Conservation (phyloP, 2,113 vertebrate species). For the Psilopogon haemacephalus region DNA sequence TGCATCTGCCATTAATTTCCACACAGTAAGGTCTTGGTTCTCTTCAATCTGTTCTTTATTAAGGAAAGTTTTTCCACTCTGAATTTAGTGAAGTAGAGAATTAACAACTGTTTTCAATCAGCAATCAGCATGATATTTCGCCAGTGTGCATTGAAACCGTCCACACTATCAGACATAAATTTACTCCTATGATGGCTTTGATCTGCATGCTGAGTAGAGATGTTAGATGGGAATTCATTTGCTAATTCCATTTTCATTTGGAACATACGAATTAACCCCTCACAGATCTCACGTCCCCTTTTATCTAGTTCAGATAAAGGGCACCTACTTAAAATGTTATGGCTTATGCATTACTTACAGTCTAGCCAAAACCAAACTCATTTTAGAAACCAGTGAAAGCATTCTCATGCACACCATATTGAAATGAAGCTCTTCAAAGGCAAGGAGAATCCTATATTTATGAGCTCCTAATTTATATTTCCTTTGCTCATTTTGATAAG, state of each 20-base stretch:
- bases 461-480: constrained; percentile 51
- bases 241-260: constrained; percentile 64
- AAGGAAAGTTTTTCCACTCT: constrained; percentile 85
- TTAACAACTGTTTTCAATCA: constrained; percentile 99
- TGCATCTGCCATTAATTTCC: constrained; percentile 96
- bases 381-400: neutral
- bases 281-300: constrained; percentile 14
- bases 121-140: constrained; percentile 86
- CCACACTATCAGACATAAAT: constrained; percentile 82
- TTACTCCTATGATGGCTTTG: constrained; percentile 80
- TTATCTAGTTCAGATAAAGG: constrained; percentile 13
- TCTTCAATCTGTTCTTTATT: constrained; percentile 95
- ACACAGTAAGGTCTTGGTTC: constrained; percentile 91
- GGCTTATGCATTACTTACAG: neutral
- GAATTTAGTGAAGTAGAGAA: constrained; percentile 93
- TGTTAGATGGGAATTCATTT: constrained; percentile 66
- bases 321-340: neutral
- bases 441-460: constrained; percentile 23
- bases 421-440: constrained; percentile 54
- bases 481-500: constrained; percentile 43
- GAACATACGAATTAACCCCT: constrained; percentile 65
- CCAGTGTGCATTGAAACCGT: constrained; percentile 77
- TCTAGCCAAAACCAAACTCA: neutral
- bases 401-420: neutral
- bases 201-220: constrained; percentile 69